These are phyloP conservation scores for Diglossa cyanea DNA, from an alignment of 2,797 vertebrate genomes.

Conservation along the genomic window DNA sequence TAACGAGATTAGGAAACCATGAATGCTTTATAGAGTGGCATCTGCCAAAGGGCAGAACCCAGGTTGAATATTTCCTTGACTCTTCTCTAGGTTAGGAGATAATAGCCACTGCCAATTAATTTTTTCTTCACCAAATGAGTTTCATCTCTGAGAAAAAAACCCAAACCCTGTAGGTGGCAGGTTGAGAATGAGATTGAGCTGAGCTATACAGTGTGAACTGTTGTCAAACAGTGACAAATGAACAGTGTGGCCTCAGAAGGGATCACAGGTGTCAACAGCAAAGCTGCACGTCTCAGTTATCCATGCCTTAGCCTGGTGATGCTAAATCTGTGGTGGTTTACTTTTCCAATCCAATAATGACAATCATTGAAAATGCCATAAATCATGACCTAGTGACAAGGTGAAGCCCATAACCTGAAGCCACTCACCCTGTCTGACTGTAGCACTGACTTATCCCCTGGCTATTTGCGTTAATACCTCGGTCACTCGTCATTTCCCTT, in stretches of 20 bases:
- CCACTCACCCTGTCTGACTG: background rate
- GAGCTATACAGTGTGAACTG: background rate
- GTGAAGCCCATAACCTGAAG: background rate
- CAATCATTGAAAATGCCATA: background rate
- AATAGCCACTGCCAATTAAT: background rate
- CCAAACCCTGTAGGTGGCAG: background rate
- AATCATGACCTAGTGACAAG: background rate
- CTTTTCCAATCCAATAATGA: background rate
- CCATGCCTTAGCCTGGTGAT: background rate
- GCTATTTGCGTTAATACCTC: background rate
- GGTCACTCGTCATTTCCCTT: background rate
- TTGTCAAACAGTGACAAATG: background rate
- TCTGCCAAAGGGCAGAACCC: background rate
- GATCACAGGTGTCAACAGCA: rapidly evolving
- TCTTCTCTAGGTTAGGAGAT: background rate
- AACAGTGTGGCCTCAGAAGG: background rate
- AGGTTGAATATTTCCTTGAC: background rate
- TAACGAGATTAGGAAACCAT: background rate
- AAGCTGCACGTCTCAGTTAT: rapidly evolving
- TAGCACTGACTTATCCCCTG: background rate
- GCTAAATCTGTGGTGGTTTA: background rate
- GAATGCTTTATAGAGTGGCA: background rate
- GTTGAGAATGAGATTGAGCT: background rate
- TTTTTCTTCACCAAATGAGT: background rate
- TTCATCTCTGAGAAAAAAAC: background rate